Conservation (phyloP, 1,140 invertebrate species). For the Platorchestia sp. region DNA sequence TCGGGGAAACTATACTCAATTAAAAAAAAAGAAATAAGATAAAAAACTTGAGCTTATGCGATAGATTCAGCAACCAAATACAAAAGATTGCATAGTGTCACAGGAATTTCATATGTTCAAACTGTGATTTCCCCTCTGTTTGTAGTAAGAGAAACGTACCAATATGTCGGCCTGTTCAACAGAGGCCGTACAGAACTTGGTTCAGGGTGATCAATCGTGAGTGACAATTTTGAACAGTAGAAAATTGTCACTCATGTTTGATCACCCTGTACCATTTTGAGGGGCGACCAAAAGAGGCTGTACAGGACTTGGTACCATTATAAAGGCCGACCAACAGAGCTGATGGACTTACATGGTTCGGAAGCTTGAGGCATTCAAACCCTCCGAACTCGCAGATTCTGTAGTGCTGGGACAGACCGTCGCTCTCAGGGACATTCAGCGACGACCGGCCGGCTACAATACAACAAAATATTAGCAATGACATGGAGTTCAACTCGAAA, state of each 20-base stretch:
- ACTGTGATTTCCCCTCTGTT: too few relatives aligned
- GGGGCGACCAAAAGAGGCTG: too few relatives aligned
- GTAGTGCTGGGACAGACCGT: conserved; percentile 92
- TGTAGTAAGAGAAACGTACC: too few relatives aligned
- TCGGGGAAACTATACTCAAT: not conserved
- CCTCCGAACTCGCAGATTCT: conserved; percentile 88
- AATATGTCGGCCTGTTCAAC: not conserved
- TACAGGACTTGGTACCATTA: too few relatives aligned
- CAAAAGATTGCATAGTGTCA: not conserved
- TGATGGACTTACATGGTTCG: conserved; percentile 56
- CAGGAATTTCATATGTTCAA: not conserved
- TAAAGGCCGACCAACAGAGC: not conserved
- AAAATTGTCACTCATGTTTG: too few relatives aligned
- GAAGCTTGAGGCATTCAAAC: conserved; percentile 82
- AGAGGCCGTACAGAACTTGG: not conserved
- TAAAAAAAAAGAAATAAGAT: not conserved
- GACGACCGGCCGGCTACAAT: not conserved
- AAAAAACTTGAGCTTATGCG: not conserved
- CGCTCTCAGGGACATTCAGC: conserved; percentile 79
- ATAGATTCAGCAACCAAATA: not conserved
- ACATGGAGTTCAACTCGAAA: not conserved
- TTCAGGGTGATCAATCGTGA: too few relatives aligned
- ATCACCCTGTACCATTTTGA: too few relatives aligned
- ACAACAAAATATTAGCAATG: conserved; percentile 68
- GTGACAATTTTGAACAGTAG: too few relatives aligned